Percentiles rank a stretch among this genome's conserved stretches.
phyloP scores from a whole-genome alignment of 2,888 invertebrate species.

The Drosophila kanekoi region DNA sequence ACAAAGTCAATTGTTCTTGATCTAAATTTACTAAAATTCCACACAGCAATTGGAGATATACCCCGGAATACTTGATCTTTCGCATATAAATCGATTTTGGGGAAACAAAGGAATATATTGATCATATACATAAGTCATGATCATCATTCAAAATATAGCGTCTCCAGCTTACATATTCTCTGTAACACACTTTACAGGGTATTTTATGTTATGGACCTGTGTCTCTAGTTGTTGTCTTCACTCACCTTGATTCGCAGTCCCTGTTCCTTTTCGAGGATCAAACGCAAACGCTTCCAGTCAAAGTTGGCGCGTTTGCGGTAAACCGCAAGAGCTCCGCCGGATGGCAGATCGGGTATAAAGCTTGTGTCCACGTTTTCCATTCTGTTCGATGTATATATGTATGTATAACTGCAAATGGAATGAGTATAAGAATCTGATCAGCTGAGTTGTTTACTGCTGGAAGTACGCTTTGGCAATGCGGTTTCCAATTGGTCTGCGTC shows the following conservation, averaged over 20 bases:
- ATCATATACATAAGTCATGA: too few relatives aligned
- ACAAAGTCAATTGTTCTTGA: too few relatives aligned
- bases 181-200: too few relatives aligned
- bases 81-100: too few relatives aligned
- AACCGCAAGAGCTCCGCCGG: conserved; percentile 88
- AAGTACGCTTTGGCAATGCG: conserved; percentile 1
- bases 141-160: too few relatives aligned
- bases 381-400: conserved; percentile 9
- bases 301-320: conserved; percentile 93
- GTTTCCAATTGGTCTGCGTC: conserved; percentile 8
- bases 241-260: conserved; percentile 91
- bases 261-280: conserved; percentile 92
- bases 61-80: too few relatives aligned
- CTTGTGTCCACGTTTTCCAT: conserved; percentile 85
- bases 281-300: conserved; percentile 93
- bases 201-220: too few relatives aligned
- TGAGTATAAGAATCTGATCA: background rate
- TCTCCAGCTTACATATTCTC: too few relatives aligned
- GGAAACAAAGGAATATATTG: too few relatives aligned
- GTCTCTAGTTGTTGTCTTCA: too few relatives aligned
- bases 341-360: conserved; percentile 89
- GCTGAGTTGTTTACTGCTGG: conserved; percentile 14
- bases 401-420: conserved; percentile 13
- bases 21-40: too few relatives aligned
- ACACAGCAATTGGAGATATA: too few relatives aligned